Base-by-base conservation (phyloP, 2,888 invertebrate genomes). In the Troilus luridus region DNA sequence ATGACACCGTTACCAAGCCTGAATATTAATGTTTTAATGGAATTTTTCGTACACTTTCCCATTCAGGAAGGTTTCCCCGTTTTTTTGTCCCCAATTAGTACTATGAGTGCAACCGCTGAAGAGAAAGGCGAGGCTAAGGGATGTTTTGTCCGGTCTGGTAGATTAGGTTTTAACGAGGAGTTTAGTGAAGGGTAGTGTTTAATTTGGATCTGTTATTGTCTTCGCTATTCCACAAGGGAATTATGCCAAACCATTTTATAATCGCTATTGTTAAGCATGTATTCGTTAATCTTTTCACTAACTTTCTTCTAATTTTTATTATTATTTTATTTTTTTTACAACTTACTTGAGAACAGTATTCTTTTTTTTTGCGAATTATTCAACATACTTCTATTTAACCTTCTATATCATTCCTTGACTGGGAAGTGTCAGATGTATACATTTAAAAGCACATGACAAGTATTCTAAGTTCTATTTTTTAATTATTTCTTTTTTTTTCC, bases 71-170 rank as follows among this genome's bases (percentile, higher is more conserved):
- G n/a, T n/a, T n/a, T n/a, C n/a, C n/a, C n/a, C n/a, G n/a, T n/a
- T n/a, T n/a, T n/a, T 41, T 41, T 41, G 41, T 41, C 5, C 1
- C 41, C 41, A 41, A 41, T 41, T 41, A 41, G 41, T 41, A 41
- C 41, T 41, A 5, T 41, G 41, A 3, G 5, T 41, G 11, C n/a
- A 10, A 11, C 64, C 1, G n/a, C 10, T n/a, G n/a, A 64, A 64
- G 64, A 64, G 64, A 64, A 64, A 64, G n/a, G 64, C n/a, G n/a
- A n/a, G n/a, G n/a, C n/a, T 64, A n/a, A n/a, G 64, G n/a, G 64
- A 64, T n/a, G 6, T 64, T 64, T 62, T 62, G 7, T 21, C 64
- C n/a, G 64, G 11, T 64, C 64, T n/a, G n/a, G n/a, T n/a, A 64
- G n/a, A 64, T n/a, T n/a, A 8, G 19, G 1, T 3, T 64, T 64